Evolutionary conservation across 2,888 invertebrate species (phyloP), one percentile per base, ranked within the genome.

Genomic region (Pinctada fucata): DNA sequence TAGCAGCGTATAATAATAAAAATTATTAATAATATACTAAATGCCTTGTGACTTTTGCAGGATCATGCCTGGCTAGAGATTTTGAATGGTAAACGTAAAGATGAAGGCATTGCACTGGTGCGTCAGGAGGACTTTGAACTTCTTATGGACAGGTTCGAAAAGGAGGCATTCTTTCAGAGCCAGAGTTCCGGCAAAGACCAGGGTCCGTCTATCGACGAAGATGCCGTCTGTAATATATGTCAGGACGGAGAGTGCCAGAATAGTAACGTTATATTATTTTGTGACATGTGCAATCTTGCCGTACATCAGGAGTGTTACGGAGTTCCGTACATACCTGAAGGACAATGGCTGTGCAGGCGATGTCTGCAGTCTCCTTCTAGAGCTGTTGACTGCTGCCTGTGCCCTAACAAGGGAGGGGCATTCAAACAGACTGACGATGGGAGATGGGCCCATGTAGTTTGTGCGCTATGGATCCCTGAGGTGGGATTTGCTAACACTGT

Each of bases 201-300:
- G 3, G 95, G 96, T 31, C 96, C 96, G 0, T 96, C 97, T 0
- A 97, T 91, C 4, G 99, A 99, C 88, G 99, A 99, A 90, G 99
- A 99, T 93, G 99, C 99, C 0, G 98, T 99, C 0, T 99, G 99
- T 91, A 98, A 98, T 90, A 99, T 99, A 87, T 99, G 99, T 92
- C 96, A 97, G 95, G 99, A 99, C 89, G 99, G 99, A 2, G 99
- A 99, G 92, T 99, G 99, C 92, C 97, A 99, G 93, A 99, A 99
- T 93, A 97, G 97, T 74, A 99, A 99, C 93, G 99, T 98, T 69
- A 99, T 99, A 86, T 94, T 99, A 73, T 99, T 99, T 93, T 99
- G 99, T 94, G 99, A 99, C 94, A 98, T 99, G 98, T 99, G 99
- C 93, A 99, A 99, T 93, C 94, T 99, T 84, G 98, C 99, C 49